Percentiles rank a stretch among this genome's conserved stretches.
Evolutionary conservation across 2,888 invertebrate genomes (phyloP).

Genomic region (Altica lythri): DNA sequence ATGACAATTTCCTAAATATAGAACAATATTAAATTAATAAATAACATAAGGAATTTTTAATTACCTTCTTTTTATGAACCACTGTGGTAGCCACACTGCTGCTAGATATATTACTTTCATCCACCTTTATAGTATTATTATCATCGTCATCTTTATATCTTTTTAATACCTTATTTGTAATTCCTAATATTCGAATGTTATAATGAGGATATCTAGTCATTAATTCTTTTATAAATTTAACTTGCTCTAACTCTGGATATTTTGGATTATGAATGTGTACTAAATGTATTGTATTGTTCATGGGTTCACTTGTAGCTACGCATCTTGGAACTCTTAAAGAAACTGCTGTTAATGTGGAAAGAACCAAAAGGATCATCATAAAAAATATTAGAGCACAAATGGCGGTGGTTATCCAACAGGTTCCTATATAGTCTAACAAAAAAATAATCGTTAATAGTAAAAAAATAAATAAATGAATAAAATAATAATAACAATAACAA

Average conservation of each 20-base stretch:
- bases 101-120: conserved; percentile 5
- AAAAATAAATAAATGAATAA: conserved; percentile 2
- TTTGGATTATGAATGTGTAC: conserved; percentile 47
- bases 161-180: no score
- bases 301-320: conserved; percentile 35
- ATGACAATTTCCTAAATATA: no score
- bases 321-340: conserved; percentile 43
- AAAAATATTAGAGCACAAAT: conserved; percentile 45
- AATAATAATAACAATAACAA: not conserved
- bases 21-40: no score
- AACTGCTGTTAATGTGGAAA: conserved; percentile 37
- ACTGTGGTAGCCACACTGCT: no score
- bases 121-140: not conserved
- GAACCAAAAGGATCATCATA: conserved; percentile 43
- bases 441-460: not conserved
- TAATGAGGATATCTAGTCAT: conserved; percentile 48
- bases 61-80: no score
- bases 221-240: conserved; percentile 49
- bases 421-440: conserved; percentile 47
- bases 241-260: conserved; percentile 44
- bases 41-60: no score
- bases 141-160: no score
- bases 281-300: conserved; percentile 50
- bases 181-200: conserved; percentile 47
- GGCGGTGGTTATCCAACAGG: conserved; percentile 48